Evolutionary conservation across 1,140 invertebrate species (phyloP).

Genomic region (Zophobas atratus): DNA sequence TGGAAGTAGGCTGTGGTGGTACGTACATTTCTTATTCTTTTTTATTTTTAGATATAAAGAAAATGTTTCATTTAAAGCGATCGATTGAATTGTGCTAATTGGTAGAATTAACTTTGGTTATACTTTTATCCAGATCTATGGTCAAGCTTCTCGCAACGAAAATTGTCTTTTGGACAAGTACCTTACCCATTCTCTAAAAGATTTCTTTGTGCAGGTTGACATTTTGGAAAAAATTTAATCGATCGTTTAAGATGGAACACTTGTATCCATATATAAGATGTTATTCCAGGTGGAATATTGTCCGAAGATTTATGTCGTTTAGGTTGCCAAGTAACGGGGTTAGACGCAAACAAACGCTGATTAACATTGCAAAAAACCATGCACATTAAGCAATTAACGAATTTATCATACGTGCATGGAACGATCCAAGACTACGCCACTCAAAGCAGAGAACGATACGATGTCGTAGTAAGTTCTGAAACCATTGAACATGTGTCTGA

Average conservation of each 20-base stretch:
- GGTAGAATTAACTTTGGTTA: not conserved
- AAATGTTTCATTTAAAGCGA: not conserved
- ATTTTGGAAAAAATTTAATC: not conserved
- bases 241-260: not conserved
- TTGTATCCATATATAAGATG: no score
- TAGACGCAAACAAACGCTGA: constrained; percentile 85
- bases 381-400: constrained; percentile 58
- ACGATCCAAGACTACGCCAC: constrained; percentile 75
- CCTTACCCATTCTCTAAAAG: no score
- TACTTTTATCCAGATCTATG: no score
- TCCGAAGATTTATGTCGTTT: constrained; percentile 71
- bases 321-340: constrained; percentile 86
- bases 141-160: no score
- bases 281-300: constrained; percentile 59
- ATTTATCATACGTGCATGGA: constrained; percentile 63
- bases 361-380: constrained; percentile 78
- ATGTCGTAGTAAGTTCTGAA: constrained; percentile 91
- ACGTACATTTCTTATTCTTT: not conserved
- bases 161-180: no score
- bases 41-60: not conserved
- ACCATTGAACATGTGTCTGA: constrained; percentile 93
- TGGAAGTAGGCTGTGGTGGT: constrained; percentile 94
- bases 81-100: not conserved
- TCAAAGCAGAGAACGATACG: constrained; percentile 73
- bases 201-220: not conserved